Base-by-base conservation (phyloP, 2,888 invertebrate species). In the Pharmacophagus antenor region DNA sequence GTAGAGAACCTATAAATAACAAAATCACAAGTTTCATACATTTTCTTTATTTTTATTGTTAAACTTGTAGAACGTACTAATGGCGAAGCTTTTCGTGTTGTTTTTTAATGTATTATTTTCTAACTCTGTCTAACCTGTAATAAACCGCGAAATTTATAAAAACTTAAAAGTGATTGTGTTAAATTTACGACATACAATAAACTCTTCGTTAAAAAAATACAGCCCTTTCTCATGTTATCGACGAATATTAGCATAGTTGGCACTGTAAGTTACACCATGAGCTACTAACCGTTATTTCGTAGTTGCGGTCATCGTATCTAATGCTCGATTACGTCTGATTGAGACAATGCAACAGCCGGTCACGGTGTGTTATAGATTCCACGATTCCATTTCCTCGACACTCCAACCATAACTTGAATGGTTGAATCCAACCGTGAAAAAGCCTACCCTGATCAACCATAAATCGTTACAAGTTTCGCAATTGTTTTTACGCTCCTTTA, bases 271-370 rank as follows among this genome's bases (percentile, higher is more conserved):
- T n/a, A n/a, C 21, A 58, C 50, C 67, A 37, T 23, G 12, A 53
- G 18, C 41, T 53, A n/a, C 31, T 44, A 17, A 49, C 79, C 82
- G 79, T 83, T 80, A 83, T 84, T 88, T 84, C 82, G 79, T 82
- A 80, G 80, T 72, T 70, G 74, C 84, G 87, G 89, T 88, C 89
- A 85, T 80, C 77, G 89, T 77, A 81, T 88, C 65, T 77, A 62
- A 82, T 85, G 83, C 80, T 82, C 86, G 84, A 80, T 82, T 82
- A 77, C 80, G 77, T 87, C 81, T 80, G 83, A 87, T 88, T 85
- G 85, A 85, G 82, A 89, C 88, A 89, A 88, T 84, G 80, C 80
- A 67, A 67, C 67, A 65, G 70, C 69, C 74, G 76, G 82, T 82
- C 82, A 82, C 79, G 80, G 74, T 76, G 71, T 68, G 73, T 73